Evolutionary conservation across 2,797 vertebrate genomes (phyloP).

Genomic region (Poecilia picta): DNA sequence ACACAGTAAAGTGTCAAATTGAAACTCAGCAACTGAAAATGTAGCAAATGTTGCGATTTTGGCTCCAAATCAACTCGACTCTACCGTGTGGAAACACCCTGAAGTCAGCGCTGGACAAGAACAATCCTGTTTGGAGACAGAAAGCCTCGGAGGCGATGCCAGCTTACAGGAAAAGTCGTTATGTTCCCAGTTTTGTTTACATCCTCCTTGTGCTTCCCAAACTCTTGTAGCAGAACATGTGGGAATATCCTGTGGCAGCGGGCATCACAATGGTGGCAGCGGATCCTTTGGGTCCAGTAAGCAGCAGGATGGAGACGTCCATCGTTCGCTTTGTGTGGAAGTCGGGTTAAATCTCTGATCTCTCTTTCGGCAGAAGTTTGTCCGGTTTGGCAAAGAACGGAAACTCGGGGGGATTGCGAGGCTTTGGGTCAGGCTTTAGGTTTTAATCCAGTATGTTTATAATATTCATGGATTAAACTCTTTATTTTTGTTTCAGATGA

Average conservation of each 20-base stretch:
- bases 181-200: neutral
- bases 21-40: too few species aligned
- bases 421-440: neutral
- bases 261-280: neutral
- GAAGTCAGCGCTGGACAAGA: neutral
- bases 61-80: too few species aligned
- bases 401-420: neutral
- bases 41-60: too few species aligned
- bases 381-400: neutral
- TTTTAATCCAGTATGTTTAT: neutral
- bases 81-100: too few species aligned
- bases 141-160: neutral
- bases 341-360: neutral
- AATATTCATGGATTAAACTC: neutral
- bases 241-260: conserved; percentile 1
- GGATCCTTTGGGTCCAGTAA: neutral
- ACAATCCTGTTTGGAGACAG: neutral
- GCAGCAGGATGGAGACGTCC: neutral
- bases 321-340: neutral
- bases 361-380: neutral
- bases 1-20: too few species aligned
- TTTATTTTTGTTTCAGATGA: conserved; percentile 19
- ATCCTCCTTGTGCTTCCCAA: neutral
- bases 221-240: neutral
- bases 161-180: neutral